Evolutionary conservation across 2,888 invertebrate species (phyloP).

Genomic region (Ischnura elegans): DNA sequence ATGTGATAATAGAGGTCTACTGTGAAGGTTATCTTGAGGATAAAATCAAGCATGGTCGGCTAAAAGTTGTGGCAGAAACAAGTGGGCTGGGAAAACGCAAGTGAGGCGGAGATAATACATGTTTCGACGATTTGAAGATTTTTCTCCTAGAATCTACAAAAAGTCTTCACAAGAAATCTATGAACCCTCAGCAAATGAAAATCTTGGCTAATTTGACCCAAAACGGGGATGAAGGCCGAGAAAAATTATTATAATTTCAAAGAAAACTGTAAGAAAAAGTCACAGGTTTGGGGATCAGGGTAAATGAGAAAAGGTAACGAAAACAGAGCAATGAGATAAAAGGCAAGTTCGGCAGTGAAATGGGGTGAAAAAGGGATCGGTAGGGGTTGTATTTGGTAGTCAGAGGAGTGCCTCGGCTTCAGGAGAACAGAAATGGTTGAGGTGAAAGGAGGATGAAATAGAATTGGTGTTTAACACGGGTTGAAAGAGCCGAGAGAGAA

Average conservation of each 20-base stretch:
- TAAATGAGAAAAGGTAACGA: not conserved
- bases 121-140: not conserved
- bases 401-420: not conserved
- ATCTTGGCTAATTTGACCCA: not conserved
- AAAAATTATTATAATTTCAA: not conserved
- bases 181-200: not conserved
- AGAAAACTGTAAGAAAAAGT: not conserved
- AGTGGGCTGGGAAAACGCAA: not conserved
- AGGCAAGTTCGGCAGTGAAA: not conserved
- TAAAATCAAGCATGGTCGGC: not conserved
- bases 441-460: not conserved
- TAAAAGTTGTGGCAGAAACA: not conserved
- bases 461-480: not conserved
- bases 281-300: not conserved
- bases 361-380: not conserved
- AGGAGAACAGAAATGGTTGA: not conserved
- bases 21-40: not conserved
- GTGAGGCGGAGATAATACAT: not conserved
- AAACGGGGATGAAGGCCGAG: not conserved
- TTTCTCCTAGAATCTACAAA: not conserved
- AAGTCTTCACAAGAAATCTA: not conserved
- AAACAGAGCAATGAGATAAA: not conserved
- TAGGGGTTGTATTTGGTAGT: not conserved
- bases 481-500: not conserved
- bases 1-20: not conserved